A percentile compares a stretch with the other conserved stretches of the same genome.
Conservation (phyloP, 2,888 invertebrate genomes). For the Plagodis dolabraria region DNA sequence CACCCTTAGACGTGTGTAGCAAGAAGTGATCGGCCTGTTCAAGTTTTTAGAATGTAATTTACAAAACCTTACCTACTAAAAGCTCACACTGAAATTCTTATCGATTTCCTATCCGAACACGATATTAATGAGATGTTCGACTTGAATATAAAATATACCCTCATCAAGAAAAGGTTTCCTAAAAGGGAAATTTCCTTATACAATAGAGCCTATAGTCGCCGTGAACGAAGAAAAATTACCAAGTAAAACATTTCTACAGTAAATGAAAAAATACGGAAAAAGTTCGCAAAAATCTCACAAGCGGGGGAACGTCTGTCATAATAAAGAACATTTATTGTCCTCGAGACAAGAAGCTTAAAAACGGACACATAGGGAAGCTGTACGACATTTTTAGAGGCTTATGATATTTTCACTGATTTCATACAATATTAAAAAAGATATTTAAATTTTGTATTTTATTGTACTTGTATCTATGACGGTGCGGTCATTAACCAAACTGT, state of each 20-base stretch:
- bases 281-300: constrained; percentile 2
- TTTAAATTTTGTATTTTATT: too few species aligned
- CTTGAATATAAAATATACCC: not conserved
- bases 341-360: not conserved
- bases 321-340: not conserved
- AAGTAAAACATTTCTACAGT: not conserved
- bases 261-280: constrained; percentile 2
- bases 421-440: too few species aligned
- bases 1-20: too few species aligned
- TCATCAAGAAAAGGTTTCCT: not conserved
- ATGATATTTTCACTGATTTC: too few species aligned
- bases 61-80: too few species aligned
- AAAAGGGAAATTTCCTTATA: not conserved
- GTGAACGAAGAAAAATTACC: not conserved
- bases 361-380: not conserved
- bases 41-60: too few species aligned
- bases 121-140: not conserved
- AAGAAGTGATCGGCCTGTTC: too few species aligned
- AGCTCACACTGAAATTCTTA: too few species aligned
- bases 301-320: constrained; percentile 7
- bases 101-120: too few species aligned
- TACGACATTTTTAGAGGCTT: too few species aligned
- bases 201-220: not conserved
- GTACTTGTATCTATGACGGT: too few species aligned
- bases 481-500: too few species aligned